Conservation (phyloP, 2,113 vertebrate genomes). For the Strix uralensis region DNA sequence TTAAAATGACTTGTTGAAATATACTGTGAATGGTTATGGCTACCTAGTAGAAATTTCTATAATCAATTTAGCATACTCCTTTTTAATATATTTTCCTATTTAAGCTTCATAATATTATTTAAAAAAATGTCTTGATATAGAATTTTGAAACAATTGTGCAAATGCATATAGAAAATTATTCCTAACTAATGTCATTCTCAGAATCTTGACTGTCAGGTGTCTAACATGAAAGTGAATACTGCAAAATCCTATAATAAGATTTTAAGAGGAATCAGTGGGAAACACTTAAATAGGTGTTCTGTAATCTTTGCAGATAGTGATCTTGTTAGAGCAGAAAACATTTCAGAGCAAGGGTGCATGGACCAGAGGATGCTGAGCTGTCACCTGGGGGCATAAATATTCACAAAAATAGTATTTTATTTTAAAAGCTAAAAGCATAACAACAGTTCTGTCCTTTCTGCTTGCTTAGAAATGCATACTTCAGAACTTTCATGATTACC, state of each 20-base stretch:
- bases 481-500: not conserved
- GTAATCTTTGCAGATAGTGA: not conserved
- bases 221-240: not conserved
- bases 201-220: not conserved
- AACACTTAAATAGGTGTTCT: not conserved
- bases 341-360: not conserved
- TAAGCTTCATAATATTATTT: not conserved
- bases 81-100: not conserved
- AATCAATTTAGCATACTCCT: fast-evolving
- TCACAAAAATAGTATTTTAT: not conserved
- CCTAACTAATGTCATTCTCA: not conserved
- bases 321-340: not conserved
- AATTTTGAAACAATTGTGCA: not conserved
- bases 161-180: not conserved
- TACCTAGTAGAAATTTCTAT: not conserved
- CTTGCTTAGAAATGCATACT: not conserved
- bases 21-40: not conserved
- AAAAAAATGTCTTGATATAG: not conserved
- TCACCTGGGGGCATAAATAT: not conserved
- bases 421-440: not conserved
- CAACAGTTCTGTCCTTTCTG: not conserved
- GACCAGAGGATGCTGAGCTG: not conserved
- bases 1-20: not conserved
- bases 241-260: not conserved
- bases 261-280: not conserved